Base-by-base conservation (phyloP, 2,888 invertebrate genomes). In the Graphium colonna region DNA sequence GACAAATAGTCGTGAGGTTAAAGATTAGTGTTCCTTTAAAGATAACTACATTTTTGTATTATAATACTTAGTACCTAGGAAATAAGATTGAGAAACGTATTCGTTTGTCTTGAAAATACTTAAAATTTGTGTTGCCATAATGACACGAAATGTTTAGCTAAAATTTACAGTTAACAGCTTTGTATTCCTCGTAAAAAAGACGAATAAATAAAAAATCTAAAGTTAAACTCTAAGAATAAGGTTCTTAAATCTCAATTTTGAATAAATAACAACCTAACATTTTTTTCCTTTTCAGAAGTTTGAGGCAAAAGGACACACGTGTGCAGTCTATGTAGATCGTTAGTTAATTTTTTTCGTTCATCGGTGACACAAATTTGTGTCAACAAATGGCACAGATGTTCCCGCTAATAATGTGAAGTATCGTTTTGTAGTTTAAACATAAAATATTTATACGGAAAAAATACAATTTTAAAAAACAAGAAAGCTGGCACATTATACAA, bases 301-400 rank as follows among this genome's bases (percentile, higher is more conserved):
- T 74, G 73, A 79, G 66, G 64, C 73, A 56, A 67, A 63, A 72
- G 78, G 79, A 77, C 77, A 68, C 82, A 83, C 81, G 77, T 84
- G 85, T 79, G 72, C 72, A 64, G 73, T 68, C 71, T 73, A 64
- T 72, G 77, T 69, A 64, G 68, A 78, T 81, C 81, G 76, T 83
- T 80, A 75, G 73, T 78, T 77, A 72, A 64, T 74, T 80, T 80
- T 83, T 80, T 77, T 68, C 64, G 64, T 71, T 64, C 68, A 75
- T 71, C 62, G 64, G 69, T 69, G 71, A 75, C 73, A 75, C 69
- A 77, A 70, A 71, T 72, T 66, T 65, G 69, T 83, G 84, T 84
- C 84, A 85, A 84, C 84, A 82, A 79, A 78, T 73, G 75, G 71
- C 76, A 82, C 83, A 84, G 79, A 84, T 84, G 85, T 74, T 73